Base-by-base conservation (phyloP, 1,140 invertebrate genomes). In the Bicyclus anynana region DNA sequence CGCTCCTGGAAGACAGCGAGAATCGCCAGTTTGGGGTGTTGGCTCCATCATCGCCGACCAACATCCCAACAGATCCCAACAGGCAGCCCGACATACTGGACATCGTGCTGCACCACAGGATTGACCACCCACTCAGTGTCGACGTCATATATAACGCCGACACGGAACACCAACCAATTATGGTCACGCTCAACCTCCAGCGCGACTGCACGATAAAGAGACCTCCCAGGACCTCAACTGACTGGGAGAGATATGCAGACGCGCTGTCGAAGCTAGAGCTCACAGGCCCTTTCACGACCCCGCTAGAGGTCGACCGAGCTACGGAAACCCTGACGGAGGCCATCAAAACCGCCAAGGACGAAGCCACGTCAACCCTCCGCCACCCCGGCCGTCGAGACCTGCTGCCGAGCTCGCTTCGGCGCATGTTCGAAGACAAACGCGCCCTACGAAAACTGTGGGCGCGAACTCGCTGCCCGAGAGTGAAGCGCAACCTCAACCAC, bases 111-210 rank as follows among this genome's bases (percentile, higher is more conserved):
- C 37, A 42, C 37, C 18, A 53, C 21, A 10, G 23, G 14, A 1
- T 12, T 2, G 16, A 5, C 29, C 16, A 51, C n/a, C 50, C 50
- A 1, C 16, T 53, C 13, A 26, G 14, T 53, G 37, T 42, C 46
- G 47, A 49, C 12, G 18, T n/a, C 6, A n/a, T 57, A 0, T 57
- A 57, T 14, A 47, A 57, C 20, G 46, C 50, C 20, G 13, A 49
- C 10, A 50, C 46, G 6, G 10, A 49, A 7, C 46, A 57, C 35
- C 20, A 50, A 9, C 54, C 54, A 0, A 33, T 49, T 5, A 6
- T 82, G 72, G 46, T 82, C 73, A 0, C 77, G 74, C 13, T 17
- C 2, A 16, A 16, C 35, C 35, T 38, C 35, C 35, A 38, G 35
- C 35, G 35, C 35, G 35, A 17, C 13, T 38, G 14, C 35, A 17